Evolutionary conservation across 2,888 invertebrate genomes (phyloP).

Genomic region (Monoplex corrugatus): DNA sequence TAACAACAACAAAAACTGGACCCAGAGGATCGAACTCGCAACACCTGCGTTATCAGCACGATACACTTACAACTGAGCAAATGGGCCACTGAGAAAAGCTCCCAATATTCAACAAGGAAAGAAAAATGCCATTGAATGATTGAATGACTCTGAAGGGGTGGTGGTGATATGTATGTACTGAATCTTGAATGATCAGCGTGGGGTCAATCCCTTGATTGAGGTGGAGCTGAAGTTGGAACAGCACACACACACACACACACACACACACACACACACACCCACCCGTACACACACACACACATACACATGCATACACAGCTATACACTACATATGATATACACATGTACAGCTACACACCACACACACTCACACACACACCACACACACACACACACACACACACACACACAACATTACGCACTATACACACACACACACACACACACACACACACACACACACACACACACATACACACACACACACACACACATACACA

Average conservation of each 20-base stretch:
- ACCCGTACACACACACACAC: neutral
- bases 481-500: neutral
- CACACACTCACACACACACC: neutral
- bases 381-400: neutral
- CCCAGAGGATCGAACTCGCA: no score
- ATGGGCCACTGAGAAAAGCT: neutral
- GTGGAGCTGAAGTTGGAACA: neutral
- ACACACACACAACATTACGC: neutral
- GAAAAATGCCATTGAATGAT: no score
- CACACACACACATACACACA: neutral
- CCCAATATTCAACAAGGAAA: neutral
- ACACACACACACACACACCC: neutral
- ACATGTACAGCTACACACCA: neutral
- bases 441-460: neutral
- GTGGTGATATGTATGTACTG: no score
- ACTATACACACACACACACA: neutral
- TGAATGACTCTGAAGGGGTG: no score
- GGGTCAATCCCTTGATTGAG: neutral
- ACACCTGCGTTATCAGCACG: no score
- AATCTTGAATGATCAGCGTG: no score
- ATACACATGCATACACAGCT: neutral
- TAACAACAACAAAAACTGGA: no score
- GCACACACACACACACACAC: neutral
- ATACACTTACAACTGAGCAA: neutral
- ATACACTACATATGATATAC: neutral